Base-by-base conservation (phyloP, 2,888 invertebrate species). In the Euphydryas editha region DNA sequence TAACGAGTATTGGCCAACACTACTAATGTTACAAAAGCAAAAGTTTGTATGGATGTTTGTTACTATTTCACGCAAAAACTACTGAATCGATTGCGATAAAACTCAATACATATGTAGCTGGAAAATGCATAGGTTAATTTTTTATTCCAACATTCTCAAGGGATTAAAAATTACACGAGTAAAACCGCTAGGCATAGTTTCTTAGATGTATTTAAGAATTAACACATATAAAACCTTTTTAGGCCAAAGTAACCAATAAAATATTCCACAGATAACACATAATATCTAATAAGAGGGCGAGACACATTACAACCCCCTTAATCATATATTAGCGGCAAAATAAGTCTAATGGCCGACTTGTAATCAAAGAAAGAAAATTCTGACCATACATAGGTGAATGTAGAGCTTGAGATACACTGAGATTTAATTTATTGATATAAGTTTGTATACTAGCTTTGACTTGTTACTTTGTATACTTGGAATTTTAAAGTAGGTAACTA, bases 281-380 rank as follows among this genome's bases (percentile, higher is more conserved):
- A 77, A 86, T 85, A 78, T 73, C 73, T 77, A 78, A 78, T 78
- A 79, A 79, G 74, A 59, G 64, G 65, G 51, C 72, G 73, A 69
- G 74, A 77, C 76, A 70, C 70, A 75, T 76, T 73, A 76, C 75
- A 78, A 79, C 83, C 81, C 82, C 82, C 85, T 90, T 89, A 90
- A 92, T 92, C 91, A 90, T 90, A 88, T 90, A 90, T 91, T 90
- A 90, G 88, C 84, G 88, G 85, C 78, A 86, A 87, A 89, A 89
- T 88, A 86, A 88, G 87, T 84, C 86, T 91, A 90, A 91, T 91
- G 88, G 87, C 72, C 66, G 84, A 84, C 86, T 87, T 86, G 86
- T 90, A 90, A 92, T 92, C 90, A 90, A 85, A 89, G 88, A 87
- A 88, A 83, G 87, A 86, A 87, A 87, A 87, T 84, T 85, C 84